Evolutionary conservation across 2,113 vertebrate genomes (phyloP), one percentile per base, ranked within the genome.

Genomic region (Gavialis gangeticus): DNA sequence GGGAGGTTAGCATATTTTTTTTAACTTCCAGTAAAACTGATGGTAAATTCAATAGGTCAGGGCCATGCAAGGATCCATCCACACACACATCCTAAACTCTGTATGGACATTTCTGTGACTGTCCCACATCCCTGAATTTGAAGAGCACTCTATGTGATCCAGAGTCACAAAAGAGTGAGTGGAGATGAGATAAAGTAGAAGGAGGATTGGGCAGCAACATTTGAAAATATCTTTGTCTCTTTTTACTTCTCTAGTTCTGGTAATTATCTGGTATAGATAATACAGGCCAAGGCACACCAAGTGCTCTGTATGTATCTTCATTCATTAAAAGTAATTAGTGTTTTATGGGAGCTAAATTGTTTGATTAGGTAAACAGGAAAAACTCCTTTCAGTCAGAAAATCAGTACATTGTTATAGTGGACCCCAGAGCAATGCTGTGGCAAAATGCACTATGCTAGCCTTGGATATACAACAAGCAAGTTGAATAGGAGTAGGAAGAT

Each of bases 261-360:
- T 85, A 87, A 85, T 89, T 58, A 24, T 12, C 16, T 13, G 84
- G 62, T 22, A 79, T 75, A 90, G 24, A 22, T 63, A 69, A 69
- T 19, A 76, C 67, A 64, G 90, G 63, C 46, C 10, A 10, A 58
- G 12, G 3, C n/a, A 85, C 5, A 1, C 34, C 82, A 46, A 37
- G 30, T 16, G 16, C n/a, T 79, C 83, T 85, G 12, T 88, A 28
- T 75, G 1, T 59, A 46, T 80, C 28, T 84, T 57, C 54, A 17
- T 19, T 89, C 22, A 46, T 57, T 27, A 18, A 46, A 46, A 46
- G 46, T 46, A 46, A 46, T 46, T 54, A 60, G 12, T 34, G 8
- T 87, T 92, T 67, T 84, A 63, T 82, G 79, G 79, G 83, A 55
- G 88, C 12, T 28, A 27, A 85, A 18, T 25, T 67, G 21, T 64